Evolutionary conservation across 2,888 invertebrate genomes (phyloP).

Genomic region (Cheilosia vulpina): DNA sequence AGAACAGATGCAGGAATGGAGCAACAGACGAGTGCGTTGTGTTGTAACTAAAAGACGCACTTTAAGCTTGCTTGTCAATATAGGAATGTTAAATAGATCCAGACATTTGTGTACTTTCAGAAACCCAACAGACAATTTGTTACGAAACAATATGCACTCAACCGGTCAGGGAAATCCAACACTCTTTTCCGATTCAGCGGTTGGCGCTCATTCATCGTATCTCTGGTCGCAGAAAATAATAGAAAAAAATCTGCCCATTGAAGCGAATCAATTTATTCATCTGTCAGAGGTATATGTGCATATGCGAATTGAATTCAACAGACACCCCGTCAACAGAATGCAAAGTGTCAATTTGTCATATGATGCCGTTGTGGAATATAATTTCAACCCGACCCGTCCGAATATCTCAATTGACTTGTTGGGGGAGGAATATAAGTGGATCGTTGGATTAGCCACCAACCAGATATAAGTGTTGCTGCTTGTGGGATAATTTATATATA

Average conservation of each 20-base stretch:
- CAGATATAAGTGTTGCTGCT: background rate
- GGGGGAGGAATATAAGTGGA: conserved; percentile 10
- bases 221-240: background rate
- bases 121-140: conserved; percentile 1
- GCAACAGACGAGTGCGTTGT: too few species aligned
- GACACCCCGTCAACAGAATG: background rate
- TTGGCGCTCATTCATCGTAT: background rate
- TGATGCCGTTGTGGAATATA: conserved; percentile 32
- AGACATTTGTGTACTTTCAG: background rate
- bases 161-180: conserved; percentile 28
- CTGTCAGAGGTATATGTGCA: conserved; percentile 29
- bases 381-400: conserved; percentile 9
- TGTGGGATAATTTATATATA: conserved; percentile 38
- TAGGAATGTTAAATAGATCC: too few species aligned
- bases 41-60: too few species aligned
- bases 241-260: background rate
- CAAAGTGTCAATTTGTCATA: conserved; percentile 55
- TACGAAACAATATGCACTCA: conserved; percentile 8
- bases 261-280: conserved; percentile 44
- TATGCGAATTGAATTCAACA: conserved; percentile 12
- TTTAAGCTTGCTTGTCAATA: too few species aligned
- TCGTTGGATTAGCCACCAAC: conserved; percentile 29
- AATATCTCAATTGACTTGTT: conserved; percentile 43
- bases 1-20: conserved; percentile 22
- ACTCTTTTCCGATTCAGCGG: conserved; percentile 17